Conservation (phyloP, 35 echinoderm and acorn worm species). For the Heliocidaris erythrogramma region DNA sequence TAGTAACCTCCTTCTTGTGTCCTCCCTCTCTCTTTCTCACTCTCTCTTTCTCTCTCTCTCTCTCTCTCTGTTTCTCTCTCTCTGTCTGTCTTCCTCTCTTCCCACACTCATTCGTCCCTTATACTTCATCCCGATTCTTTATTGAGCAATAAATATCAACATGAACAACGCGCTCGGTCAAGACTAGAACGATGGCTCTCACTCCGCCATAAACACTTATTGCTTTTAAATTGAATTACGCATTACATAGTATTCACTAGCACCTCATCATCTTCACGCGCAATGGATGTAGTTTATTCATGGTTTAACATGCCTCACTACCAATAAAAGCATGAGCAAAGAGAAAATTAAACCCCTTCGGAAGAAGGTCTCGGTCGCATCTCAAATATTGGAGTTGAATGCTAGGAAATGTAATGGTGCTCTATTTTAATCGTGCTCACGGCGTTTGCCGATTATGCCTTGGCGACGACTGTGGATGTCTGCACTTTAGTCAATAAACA, state of each 20-base stretch:
- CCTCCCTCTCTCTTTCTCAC: too few relatives aligned
- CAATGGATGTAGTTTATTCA: background rate
- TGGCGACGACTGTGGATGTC: too few relatives aligned
- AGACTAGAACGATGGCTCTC: background rate
- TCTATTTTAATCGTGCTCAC: too few relatives aligned
- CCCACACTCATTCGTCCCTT: background rate
- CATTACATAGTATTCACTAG: background rate
- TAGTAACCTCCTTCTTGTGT: too few relatives aligned
- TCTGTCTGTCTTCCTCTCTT: background rate
- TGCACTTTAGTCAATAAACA: too few relatives aligned
- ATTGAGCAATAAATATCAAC: background rate
- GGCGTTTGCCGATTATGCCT: too few relatives aligned
- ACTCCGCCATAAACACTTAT: background rate
- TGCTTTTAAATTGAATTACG: background rate
- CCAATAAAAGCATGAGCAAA: background rate
- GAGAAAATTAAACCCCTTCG: background rate
- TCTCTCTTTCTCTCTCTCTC: background rate
- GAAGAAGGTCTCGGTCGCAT: background rate
- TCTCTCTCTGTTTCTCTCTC: background rate
- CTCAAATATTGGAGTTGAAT: background rate
- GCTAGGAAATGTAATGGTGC: background rate
- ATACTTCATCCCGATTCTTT: background rate
- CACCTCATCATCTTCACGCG: background rate
- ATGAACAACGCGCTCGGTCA: background rate
- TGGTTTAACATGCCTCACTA: too few relatives aligned